A percentile compares a stretch with the other conserved stretches of the same genome.
Conservation (phyloP, 1,140 invertebrate genomes). For the Amyelois transitella region DNA sequence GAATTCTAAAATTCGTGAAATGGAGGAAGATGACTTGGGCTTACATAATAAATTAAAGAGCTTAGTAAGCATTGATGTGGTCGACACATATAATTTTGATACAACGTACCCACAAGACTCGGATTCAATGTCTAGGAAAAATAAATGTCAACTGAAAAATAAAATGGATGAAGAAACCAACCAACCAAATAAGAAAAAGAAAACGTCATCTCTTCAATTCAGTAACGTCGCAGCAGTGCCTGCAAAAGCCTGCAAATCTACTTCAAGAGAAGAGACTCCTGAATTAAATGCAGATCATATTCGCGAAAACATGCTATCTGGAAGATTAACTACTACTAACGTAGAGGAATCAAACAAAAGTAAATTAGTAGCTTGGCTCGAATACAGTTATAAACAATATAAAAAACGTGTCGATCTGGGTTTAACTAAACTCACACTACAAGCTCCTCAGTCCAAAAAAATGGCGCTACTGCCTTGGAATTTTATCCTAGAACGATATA, state of each 20-base stretch:
- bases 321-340: not conserved
- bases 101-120: not conserved
- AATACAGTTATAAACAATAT: constrained; percentile 50
- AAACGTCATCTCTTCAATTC: no score
- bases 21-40: not conserved
- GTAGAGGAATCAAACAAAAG: not conserved
- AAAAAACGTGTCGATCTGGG: constrained; percentile 31
- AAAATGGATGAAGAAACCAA: not conserved
- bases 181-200: not conserved
- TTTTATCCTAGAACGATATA: constrained; percentile 56
- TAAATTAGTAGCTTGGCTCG: constrained; percentile 51
- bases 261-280: not conserved
- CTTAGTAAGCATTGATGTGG: not conserved
- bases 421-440: constrained; percentile 32
- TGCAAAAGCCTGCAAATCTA: not conserved
- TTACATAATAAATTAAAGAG: not conserved
- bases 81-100: not conserved
- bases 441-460: constrained; percentile 45
- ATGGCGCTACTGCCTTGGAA: constrained; percentile 50
- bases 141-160: not conserved
- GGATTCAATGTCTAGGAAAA: no score
- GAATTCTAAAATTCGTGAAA: not conserved
- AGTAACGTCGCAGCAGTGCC: not conserved
- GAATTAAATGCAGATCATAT: not conserved
- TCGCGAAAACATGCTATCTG: not conserved